Evolutionary conservation across 2,113 vertebrate genomes (phyloP), one percentile per base, ranked within the genome.

Genomic region (Notothenia rossii): DNA sequence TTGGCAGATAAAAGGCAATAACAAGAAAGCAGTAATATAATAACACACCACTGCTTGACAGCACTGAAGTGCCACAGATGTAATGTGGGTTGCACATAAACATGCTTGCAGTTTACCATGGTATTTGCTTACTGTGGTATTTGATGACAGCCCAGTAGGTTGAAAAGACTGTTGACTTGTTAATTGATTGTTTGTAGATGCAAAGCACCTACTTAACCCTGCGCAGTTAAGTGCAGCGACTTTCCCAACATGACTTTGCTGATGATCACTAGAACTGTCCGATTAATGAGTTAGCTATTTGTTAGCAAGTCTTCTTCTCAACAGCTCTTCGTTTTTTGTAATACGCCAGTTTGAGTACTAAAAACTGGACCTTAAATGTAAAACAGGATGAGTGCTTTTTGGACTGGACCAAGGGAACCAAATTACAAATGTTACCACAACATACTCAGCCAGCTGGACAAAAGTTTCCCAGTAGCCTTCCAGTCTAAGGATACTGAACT

Each of bases 141-240:
- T 74, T 66, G 25, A 6, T 71, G n/a, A 62, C 48, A 78, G 58
- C 2, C 40, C 10, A 46, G 58, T 4, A n/a, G 11, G 56, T 7
- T 17, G 43, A 70, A 81, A 62, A 72, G 59, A 71, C 40, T 72
- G 67, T 22, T 66, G 74, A 76, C 75, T 45, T 59, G 51, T 46
- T 77, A 77, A 74, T 74, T 78, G 43, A 70, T 80, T 75, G 48
- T 75, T 72, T 68, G 66, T 59, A 53, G 58, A 66, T 66, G 56
- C 63, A 56, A 56, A 67, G 33, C 48, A 63, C 43, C 63, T 36
- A 75, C 70, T 82, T 79, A 79, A 80, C 80, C 77, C 58, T n/a
- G 43, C 1, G 7, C 50, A 36, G 62, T 74, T n/a, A 74, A 67
- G 59, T 25, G 60, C 69, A 71, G 18, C 12, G 18, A 78, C 69